phyloP scores from a whole-genome alignment of 2,113 vertebrate species.

The Xenopus borealis region DNA sequence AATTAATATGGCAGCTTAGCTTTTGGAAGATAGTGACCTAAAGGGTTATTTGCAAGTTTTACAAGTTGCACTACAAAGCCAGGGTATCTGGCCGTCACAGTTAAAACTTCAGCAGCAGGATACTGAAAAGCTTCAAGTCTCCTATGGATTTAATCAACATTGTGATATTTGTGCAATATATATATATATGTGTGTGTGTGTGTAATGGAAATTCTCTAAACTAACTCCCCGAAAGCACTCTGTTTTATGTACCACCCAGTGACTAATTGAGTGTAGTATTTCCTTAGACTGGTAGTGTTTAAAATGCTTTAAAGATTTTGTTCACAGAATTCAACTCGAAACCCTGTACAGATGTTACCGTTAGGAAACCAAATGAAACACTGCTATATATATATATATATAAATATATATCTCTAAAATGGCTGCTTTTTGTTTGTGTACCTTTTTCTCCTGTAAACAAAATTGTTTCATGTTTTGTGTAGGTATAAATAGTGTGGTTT shows the following conservation, averaged over 20 bases:
- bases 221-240: slow-evolving; percentile 57
- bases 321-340: slow-evolving; percentile 68
- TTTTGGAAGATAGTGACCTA: slow-evolving; percentile 2
- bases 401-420: slow-evolving; percentile 18
- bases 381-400: slow-evolving; percentile 58
- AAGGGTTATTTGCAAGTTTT: background rate
- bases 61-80: slow-evolving; percentile 53
- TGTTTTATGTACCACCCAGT: slow-evolving; percentile 70
- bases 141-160: slow-evolving; percentile 50
- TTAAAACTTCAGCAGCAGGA: slow-evolving; percentile 45
- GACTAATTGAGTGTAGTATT: slow-evolving; percentile 75
- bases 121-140: slow-evolving; percentile 27
- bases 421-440: slow-evolving; percentile 88
- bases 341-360: slow-evolving; percentile 82
- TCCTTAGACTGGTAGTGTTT: slow-evolving; percentile 76
- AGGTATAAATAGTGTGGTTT: slow-evolving; percentile 75
- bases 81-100: slow-evolving; percentile 55
- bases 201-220: slow-evolving; percentile 19
- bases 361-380: slow-evolving; percentile 68
- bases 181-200: slow-evolving; percentile 64
- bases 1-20: slow-evolving; percentile 19
- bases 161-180: slow-evolving; percentile 74
- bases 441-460: slow-evolving; percentile 58
- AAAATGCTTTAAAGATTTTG: slow-evolving; percentile 77
- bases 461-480: slow-evolving; percentile 62